phyloP scores from a whole-genome alignment of 2,888 invertebrate species.

The Macrophya annulata region DNA sequence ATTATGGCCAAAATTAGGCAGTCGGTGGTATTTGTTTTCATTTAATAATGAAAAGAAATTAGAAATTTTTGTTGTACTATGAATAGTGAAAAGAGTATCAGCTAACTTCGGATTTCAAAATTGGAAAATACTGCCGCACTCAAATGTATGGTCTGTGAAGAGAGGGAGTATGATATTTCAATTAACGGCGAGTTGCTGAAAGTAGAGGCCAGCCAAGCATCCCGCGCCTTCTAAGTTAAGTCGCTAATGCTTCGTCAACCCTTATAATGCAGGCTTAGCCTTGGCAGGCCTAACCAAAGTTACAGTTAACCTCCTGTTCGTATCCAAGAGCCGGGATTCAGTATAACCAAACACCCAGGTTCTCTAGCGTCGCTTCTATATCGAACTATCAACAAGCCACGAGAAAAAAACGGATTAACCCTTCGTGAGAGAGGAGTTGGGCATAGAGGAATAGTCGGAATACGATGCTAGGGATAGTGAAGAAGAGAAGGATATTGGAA shows the following conservation, averaged over 20 bases:
- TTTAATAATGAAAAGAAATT: neutral
- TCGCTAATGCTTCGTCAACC: constrained; percentile 57
- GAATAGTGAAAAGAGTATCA: neutral
- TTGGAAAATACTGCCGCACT: neutral
- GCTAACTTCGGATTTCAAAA: neutral
- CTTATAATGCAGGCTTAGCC: constrained; percentile 55
- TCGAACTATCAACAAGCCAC: constrained; percentile 49
- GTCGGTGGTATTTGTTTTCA: neutral
- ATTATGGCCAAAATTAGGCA: neutral
- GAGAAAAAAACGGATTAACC: constrained; percentile 48
- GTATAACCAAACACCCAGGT: constrained; percentile 31
- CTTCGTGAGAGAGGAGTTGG: constrained; percentile 31
- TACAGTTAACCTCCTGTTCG: constrained; percentile 19
- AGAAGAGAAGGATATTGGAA: constrained; percentile 31
- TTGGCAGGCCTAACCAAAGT: constrained; percentile 51
- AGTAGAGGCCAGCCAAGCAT: constrained; percentile 6
- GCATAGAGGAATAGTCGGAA: constrained; percentile 11
- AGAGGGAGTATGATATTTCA: constrained; percentile 25
- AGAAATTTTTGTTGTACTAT: neutral
- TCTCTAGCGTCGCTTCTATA: constrained; percentile 7
- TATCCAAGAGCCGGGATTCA: constrained; percentile 14
- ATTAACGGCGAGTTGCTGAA: constrained; percentile 38
- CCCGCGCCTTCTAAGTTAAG: constrained; percentile 38
- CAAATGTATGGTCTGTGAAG: neutral
- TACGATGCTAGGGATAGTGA: neutral